Evolutionary conservation across 1,140 invertebrate species (phyloP), one percentile per base, ranked within the genome.

Genomic region (Drosophila virilis): DNA sequence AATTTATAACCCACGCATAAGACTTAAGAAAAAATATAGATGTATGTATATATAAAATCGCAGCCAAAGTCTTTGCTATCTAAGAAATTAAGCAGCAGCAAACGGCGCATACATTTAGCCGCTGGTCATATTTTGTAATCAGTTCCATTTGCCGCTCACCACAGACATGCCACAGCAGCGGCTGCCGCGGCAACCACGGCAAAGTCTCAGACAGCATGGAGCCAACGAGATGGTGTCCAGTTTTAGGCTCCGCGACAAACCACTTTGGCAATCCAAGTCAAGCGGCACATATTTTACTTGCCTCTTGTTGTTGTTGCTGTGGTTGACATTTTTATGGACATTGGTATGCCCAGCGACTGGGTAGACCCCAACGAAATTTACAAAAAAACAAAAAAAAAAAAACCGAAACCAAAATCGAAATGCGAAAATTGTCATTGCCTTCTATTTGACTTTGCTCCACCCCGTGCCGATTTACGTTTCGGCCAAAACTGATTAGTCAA

Each of bases 81-180:
- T 78, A 71, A 66, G 76, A 90, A 90, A 90, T 90, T 90, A 85
- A 89, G 77, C 85, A 90, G 77, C 85, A 90, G 78, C 78, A 82
- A 90, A 90, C 77, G 78, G 77, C 84, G 67, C 77, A 89, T 90
- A 90, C 80, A 81, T 90, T 90, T 90, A 81, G 81, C 85, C 81
- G 86, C 84, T 73, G 83, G 83, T 88, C 83, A 88, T 88, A 88
- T 88, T 88, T 88, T 88, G 83, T 88, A 88, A 88, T 88, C 83
- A 88, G 83, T 83, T 88, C 89, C 82, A 82, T 91, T 90, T 86
- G 90, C 90, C 89, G 89, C 90, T 91, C 83, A 75, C 84, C 90
- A 88, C 79, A 91, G 84, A 89, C 91, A 91, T 91, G 89, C 88
- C 90, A 91, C 80, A 77, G 62, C 72, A 77, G 58, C 50, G 1